These are phyloP conservation scores for Pseudococcus longispinus DNA, from an alignment of 2,888 invertebrate genomes.

Conservation along the genomic window DNA sequence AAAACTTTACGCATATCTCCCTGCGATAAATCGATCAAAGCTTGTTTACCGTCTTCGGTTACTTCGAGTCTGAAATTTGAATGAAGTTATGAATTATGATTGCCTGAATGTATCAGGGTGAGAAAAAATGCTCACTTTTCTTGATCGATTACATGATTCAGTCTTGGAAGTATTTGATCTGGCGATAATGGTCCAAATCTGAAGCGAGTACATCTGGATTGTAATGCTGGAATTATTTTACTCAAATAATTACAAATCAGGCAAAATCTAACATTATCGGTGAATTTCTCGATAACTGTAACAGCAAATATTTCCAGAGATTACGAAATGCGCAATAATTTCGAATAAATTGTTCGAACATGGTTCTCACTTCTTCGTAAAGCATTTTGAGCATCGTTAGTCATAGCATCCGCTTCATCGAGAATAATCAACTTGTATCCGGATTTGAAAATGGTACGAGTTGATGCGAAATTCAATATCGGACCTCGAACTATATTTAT, in stretches of 20 bases:
- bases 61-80: conserved; percentile 74
- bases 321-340: conserved; percentile 45
- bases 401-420: conserved; percentile 99
- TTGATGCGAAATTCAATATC: conserved; percentile 95
- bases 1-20: conserved; percentile 98
- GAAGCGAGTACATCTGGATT: conserved; percentile 96
- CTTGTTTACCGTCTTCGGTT: conserved; percentile 86
- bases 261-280: conserved; percentile 97
- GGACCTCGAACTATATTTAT: conserved; percentile 93
- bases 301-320: conserved; percentile 58
- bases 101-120: background rate
- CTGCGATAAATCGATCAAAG: conserved; percentile 84
- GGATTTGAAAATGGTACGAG: conserved; percentile 90
- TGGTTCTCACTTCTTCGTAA: conserved; percentile 81
- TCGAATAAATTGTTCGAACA: background rate
- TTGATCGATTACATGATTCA: conserved; percentile 80
- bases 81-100: background rate
- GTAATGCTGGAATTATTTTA: conserved; percentile 98
- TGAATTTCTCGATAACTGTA: conserved; percentile 97
- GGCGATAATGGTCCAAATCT: conserved; percentile 89
- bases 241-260: conserved; percentile 98
- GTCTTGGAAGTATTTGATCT: conserved; percentile 86
- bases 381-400: conserved; percentile 99
- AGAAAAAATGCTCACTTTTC: conserved; percentile 73
- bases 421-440: conserved; percentile 95